These are phyloP conservation scores for Probosciger aterrimus DNA, from an alignment of 2,113 vertebrate species.

Conservation along the genomic window DNA sequence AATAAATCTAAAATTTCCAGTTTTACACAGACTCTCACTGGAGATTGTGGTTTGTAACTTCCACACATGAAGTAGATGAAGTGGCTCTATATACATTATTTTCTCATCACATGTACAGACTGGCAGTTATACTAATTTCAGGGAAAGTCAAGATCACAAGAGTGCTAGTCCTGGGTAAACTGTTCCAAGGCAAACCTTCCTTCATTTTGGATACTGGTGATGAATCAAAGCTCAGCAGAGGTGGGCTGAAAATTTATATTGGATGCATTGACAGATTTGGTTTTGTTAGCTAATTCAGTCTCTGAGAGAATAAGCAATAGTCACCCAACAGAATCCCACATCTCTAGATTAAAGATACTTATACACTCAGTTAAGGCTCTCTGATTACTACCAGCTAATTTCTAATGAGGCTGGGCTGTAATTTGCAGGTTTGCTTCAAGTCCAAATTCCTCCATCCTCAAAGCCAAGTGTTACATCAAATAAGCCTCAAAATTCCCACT, in stretches of 20 bases:
- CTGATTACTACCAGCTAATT: constrained; percentile 52
- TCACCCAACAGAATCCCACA: constrained; percentile 18
- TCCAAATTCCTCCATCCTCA: constrained; percentile 57
- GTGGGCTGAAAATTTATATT: background rate
- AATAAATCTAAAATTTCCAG: background rate
- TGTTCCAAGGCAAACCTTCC: background rate
- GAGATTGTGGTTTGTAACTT: background rate
- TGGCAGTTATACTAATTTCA: background rate
- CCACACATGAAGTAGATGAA: background rate
- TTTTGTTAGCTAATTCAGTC: background rate
- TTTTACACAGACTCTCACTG: background rate
- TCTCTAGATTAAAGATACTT: constrained; percentile 38
- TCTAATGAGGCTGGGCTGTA: constrained; percentile 48
- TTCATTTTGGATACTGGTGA: background rate
- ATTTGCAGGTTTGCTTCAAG: constrained; percentile 60
- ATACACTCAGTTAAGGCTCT: constrained; percentile 11
- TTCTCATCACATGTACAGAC: background rate
- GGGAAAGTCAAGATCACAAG: background rate
- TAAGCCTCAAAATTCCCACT: constrained; percentile 62
- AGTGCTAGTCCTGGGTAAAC: background rate
- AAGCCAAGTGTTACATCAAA: constrained; percentile 56
- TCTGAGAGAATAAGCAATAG: constrained; percentile 2
- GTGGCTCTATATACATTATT: background rate
- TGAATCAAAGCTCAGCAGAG: constrained; percentile 12
- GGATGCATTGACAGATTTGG: background rate